Percentiles rank a stretch among this genome's conserved stretches.
phyloP scores from a whole-genome alignment of 2,888 invertebrate genomes.

The Philereme vetulata region DNA sequence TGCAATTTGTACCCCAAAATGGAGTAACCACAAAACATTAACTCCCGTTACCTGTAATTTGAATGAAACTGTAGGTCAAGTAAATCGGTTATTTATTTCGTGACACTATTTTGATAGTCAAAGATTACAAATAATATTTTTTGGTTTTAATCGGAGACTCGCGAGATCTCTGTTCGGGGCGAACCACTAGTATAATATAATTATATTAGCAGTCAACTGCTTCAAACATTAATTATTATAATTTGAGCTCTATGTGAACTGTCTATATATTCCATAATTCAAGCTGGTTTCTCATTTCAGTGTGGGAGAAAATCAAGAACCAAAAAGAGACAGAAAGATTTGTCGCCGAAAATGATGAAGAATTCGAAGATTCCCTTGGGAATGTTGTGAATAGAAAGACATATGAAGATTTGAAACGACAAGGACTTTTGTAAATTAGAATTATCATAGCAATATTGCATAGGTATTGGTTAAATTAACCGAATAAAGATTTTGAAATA shows the following conservation, averaged over 20 bases:
- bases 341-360: slow-evolving; percentile 98
- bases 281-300: slow-evolving; percentile 72
- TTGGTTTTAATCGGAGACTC: no score
- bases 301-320: slow-evolving; percentile 98
- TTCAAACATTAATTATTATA: no score
- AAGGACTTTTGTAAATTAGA: slow-evolving; percentile 92
- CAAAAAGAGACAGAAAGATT: slow-evolving; percentile 98
- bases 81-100: no score
- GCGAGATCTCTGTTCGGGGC: no score
- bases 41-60: no score
- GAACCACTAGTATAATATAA: no score
- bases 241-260: neutral
- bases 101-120: no score
- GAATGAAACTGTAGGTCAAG: no score
- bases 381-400: slow-evolving; percentile 99
- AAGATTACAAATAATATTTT: no score
- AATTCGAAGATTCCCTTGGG: slow-evolving; percentile 98
- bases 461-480: neutral
- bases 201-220: no score
- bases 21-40: no score
- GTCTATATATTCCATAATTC: neutral
- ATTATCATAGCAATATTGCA: slow-evolving; percentile 1
- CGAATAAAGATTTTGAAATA: slow-evolving; percentile 4
- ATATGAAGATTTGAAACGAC: slow-evolving; percentile 98
- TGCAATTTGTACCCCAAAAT: no score